Base-by-base conservation (phyloP, 2,113 vertebrate genomes). In the Brachyhypopomus occidentalis region DNA sequence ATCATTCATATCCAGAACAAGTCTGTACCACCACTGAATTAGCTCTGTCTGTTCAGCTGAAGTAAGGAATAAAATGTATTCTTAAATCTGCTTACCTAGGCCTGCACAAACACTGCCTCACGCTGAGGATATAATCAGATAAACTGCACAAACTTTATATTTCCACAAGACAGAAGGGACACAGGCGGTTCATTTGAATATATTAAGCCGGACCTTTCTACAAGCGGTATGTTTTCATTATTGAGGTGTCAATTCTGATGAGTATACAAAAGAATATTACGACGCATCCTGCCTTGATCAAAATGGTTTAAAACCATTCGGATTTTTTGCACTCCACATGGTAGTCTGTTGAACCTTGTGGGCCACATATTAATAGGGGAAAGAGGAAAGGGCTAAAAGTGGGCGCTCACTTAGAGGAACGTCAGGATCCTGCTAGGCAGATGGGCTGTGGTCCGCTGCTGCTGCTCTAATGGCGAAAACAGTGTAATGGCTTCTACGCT, bases 1-100 rank as follows among this genome's bases (percentile, higher is more conserved):
- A 87, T 85, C 77, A 87, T 85, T 87, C 70, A 83, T 81, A 64
- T 80, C 69, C 73, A 80, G 62, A 67, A 56, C 56, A 81, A 67
- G 79, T 72, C 76, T 86, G 67, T 62, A 83, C 60, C 77, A 22
- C 76, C 78, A 75, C 72, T 73, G 48, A 77, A 79, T 85, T 82
- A 56, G 48, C 62, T 79, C 69, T 70, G 59, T 85, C 77, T 82
- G 64, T 71, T 79, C 76, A 82, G 70, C 72, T 76, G 84, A 64
- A 79, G 80, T 78, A 69, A 82, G 48, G 72, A 85, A 82, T 71
- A 79, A 86, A 86, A 80, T 82, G 52, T 69, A 75, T 82, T 78
- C 59, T 17, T 66, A 81, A 63, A 79, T 70, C 71, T 23, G 62
- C 76, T 78, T n/a, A 23, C 27, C 66, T 62, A 25, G 71, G 66